A percentile compares a stretch with the other conserved stretches of the same genome.
These are phyloP conservation scores for Lagorchestes hirsutus DNA, from an alignment of 2,797 vertebrate species.

Conservation along the genomic window DNA sequence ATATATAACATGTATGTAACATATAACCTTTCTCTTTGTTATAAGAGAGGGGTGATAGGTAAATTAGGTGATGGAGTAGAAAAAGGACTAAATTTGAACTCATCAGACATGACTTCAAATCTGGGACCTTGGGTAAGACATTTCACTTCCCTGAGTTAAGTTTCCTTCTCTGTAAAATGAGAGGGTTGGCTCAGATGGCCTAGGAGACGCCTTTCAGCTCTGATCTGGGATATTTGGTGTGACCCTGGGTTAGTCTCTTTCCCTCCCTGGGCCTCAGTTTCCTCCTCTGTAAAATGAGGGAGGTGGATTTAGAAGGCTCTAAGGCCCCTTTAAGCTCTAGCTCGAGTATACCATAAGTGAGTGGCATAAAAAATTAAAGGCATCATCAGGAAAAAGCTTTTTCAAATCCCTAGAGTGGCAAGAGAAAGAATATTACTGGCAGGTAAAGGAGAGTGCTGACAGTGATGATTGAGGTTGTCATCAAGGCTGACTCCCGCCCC, in stretches of 20 bases:
- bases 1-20: neutral
- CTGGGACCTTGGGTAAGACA: neutral
- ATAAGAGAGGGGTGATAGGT: neutral
- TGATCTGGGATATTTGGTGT: no score
- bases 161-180: neutral
- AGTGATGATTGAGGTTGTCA: neutral
- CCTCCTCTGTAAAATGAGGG: neutral
- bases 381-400: neutral
- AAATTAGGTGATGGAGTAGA: neutral
- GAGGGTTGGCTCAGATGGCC: neutral
- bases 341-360: neutral
- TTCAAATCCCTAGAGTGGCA: constrained; percentile 24
- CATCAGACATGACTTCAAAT: neutral
- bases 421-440: neutral
- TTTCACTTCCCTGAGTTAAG: neutral
- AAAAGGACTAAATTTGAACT: neutral
- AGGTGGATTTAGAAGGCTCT: neutral
- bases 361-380: neutral
- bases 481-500: neutral
- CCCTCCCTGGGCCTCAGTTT: no score
- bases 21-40: neutral
- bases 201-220: no score
- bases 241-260: no score
- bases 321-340: neutral
- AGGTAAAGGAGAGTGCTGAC: constrained; percentile 40